phyloP scores from a whole-genome alignment of 2,797 vertebrate species.

The Anisognathus igniventris region DNA sequence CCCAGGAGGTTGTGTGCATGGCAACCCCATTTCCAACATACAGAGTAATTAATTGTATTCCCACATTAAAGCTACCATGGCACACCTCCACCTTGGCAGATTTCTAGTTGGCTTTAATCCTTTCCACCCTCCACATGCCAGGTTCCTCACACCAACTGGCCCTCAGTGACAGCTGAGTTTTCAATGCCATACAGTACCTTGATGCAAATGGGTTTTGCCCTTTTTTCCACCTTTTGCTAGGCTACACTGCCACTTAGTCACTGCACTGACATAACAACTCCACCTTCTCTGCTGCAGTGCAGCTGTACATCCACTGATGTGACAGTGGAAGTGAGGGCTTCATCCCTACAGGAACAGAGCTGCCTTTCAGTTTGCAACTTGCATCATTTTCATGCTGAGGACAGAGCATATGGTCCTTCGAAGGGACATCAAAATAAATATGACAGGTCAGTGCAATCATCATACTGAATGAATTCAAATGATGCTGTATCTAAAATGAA shows the following conservation, averaged over 20 bases:
- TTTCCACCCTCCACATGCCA: background rate
- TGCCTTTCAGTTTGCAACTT: background rate
- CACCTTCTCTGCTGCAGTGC: background rate
- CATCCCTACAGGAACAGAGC: background rate
- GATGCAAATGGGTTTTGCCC: background rate
- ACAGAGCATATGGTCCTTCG: constrained; percentile 59
- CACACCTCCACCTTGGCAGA: constrained; percentile 39
- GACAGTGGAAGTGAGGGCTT: background rate
- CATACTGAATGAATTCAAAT: constrained; percentile 51
- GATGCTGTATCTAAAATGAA: constrained; percentile 47
- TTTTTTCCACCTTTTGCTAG: background rate
- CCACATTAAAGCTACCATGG: background rate
- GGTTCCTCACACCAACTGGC: background rate
- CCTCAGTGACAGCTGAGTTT: background rate
- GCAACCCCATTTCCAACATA: background rate
- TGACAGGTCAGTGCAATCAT: constrained; percentile 55
- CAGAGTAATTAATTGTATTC: constrained; percentile 11
- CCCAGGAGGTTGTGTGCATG: background rate
- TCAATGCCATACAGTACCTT: background rate
- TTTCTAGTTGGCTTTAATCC: constrained; percentile 23
- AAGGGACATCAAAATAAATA: constrained; percentile 61
- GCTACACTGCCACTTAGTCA: background rate
- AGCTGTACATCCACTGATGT: background rate
- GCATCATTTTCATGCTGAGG: background rate
- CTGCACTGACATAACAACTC: background rate